These are phyloP conservation scores for Girardinus metallicus DNA, from an alignment of 2,797 vertebrate species.

Conservation along the genomic window DNA sequence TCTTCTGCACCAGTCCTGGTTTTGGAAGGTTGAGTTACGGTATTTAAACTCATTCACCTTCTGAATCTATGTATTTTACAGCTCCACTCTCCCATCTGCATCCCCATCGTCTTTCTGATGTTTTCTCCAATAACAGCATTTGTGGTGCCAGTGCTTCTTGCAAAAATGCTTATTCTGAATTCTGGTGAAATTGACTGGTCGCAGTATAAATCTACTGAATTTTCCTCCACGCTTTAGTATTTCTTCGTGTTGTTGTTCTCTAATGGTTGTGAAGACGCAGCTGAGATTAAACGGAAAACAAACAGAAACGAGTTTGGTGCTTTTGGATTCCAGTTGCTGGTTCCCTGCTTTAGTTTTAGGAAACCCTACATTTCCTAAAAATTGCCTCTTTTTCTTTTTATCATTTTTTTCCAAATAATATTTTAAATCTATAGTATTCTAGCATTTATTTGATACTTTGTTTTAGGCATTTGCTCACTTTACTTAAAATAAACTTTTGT, in stretches of 20 bases:
- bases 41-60: not conserved
- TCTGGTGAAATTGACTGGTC: not conserved
- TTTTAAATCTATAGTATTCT: not conserved
- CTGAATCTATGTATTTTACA: not conserved
- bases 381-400: not conserved
- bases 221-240: not conserved
- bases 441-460: not conserved
- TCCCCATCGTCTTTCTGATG: not conserved
- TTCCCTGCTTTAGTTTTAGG: not conserved
- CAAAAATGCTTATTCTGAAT: not conserved
- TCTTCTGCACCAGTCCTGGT: not conserved
- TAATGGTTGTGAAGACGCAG: not conserved
- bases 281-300: not conserved
- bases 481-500: not conserved
- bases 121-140: not conserved
- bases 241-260: not conserved
- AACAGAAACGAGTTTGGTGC: not conserved
- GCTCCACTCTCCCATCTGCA: not conserved
- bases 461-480: not conserved
- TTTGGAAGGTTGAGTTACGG: not conserved
- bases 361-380: not conserved
- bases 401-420: not conserved
- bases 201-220: not conserved
- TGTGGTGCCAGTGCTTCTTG: not conserved
- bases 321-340: not conserved